phyloP scores from a whole-genome alignment of 1,140 invertebrate genomes.

The Tetramorium parvispinum region DNA sequence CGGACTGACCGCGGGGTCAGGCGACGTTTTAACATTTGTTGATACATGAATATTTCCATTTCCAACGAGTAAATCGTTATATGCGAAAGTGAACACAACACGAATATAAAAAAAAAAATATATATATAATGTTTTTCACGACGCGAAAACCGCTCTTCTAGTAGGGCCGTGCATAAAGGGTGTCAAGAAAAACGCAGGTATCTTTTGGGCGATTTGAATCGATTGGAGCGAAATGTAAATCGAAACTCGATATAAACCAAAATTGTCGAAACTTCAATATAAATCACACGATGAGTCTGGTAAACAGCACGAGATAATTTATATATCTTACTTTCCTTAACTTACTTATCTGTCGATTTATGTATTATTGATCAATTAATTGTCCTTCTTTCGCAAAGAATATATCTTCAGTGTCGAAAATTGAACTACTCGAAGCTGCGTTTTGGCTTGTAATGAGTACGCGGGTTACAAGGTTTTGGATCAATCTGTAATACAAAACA shows the following conservation, averaged over 20 bases:
- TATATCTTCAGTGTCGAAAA: not conserved
- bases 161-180: not conserved
- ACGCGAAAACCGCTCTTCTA: not conserved
- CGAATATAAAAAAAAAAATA: not conserved
- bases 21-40: slow-evolving; percentile 32
- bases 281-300: not conserved
- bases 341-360: not conserved
- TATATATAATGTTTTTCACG: not conserved
- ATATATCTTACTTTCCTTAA: not conserved
- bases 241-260: not conserved
- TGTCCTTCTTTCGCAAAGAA: not conserved
- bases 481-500: slow-evolving; percentile 90
- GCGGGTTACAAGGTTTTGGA: slow-evolving; percentile 97
- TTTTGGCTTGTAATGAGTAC: slow-evolving; percentile 93
- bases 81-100: not conserved
- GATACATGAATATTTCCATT: not conserved
- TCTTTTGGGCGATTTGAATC: not conserved
- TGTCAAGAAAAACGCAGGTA: not conserved
- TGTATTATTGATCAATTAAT: no score
- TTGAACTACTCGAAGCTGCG: slow-evolving; percentile 85
- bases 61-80: not conserved
- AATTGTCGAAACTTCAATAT: no score
- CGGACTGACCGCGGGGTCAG: slow-evolving; percentile 58
- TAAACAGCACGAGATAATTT: not conserved
- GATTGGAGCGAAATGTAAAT: not conserved